These are phyloP conservation scores for Dichetophora obliterata DNA, from an alignment of 2,888 invertebrate genomes.

Conservation along the genomic window DNA sequence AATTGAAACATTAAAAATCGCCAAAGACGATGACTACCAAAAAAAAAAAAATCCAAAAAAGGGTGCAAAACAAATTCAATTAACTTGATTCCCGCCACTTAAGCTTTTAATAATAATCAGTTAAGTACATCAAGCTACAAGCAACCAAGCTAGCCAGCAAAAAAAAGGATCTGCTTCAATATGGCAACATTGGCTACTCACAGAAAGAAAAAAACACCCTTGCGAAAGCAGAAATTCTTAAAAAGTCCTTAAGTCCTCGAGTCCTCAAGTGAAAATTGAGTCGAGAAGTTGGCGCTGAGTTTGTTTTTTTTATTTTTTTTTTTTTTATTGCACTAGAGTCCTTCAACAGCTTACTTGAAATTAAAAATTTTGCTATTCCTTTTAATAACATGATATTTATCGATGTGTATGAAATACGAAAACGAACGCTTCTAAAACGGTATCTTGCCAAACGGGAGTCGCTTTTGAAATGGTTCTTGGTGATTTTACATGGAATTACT, in stretches of 20 bases:
- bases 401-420: too few species aligned
- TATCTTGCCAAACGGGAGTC: too few species aligned
- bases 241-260: not conserved
- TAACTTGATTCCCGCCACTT: conserved; percentile 52
- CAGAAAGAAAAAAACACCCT: not conserved
- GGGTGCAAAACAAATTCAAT: conserved; percentile 53
- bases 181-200: not conserved
- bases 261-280: too few species aligned
- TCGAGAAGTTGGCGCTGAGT: too few species aligned
- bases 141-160: not conserved
- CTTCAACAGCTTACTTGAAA: too few species aligned
- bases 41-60: conserved; percentile 26
- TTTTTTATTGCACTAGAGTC: too few species aligned
- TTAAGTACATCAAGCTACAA: conserved; percentile 46
- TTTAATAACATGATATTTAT: too few species aligned
- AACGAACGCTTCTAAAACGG: too few species aligned
- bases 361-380: too few species aligned
- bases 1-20: not conserved
- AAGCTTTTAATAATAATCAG: conserved; percentile 55
- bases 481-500: too few species aligned
- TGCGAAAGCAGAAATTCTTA: not conserved
- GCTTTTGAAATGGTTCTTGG: too few species aligned
- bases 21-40: not conserved
- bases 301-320: too few species aligned
- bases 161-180: not conserved